Evolutionary conservation across 2,797 vertebrate genomes (phyloP), one percentile per base, ranked within the genome.

Genomic region (Arrhamphus sclerolepis): DNA sequence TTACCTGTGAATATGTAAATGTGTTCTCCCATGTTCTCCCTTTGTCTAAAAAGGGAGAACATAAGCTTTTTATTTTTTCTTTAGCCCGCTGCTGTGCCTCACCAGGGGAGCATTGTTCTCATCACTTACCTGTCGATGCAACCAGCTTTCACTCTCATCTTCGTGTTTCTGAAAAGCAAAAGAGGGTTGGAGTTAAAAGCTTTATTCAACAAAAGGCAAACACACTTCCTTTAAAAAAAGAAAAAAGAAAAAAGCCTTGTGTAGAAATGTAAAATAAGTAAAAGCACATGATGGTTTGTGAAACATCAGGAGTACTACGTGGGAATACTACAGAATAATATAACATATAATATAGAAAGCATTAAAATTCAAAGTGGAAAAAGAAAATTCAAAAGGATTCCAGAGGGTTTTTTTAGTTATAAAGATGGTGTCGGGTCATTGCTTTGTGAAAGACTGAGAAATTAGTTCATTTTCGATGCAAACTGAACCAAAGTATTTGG

Each of bases 61-160:
- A 10, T 2, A 1, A n/a, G n/a, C 16, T 44, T 18, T n/a, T 29
- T 28, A 7, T 29, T 29, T 29, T 29, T 3, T 31, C 46, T 53
- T 31, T 29, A 41, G 22, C 16, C 2, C 26, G 39, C 13, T 19
- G 9, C 28, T n/a, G 8, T 19, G 10, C 7, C 39, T 14, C 55
- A 51, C 56, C 24, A 26, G 8, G 19, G n/a, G 17, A 9, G 55
- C n/a, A 7, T 31, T 22, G 38, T 34, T 71, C 22, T 28, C 22
- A 43, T 77, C 41, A 75, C 71, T 76, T 90, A 98, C 97, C 96
- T 99, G 97, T 88, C 97, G 92, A 87, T 98, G 96, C 53, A 99
- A 86, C 97, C 97, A 98, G 68, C 93, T 95, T 46, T 96, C 94
- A 0, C 96, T 99, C 81, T 98, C 97, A 62, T 99, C 97, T 73